A percentile compares a stretch with the other conserved stretches of the same genome.
Conservation (phyloP, 2,113 vertebrate genomes). For the Lampris megalopsis region DNA sequence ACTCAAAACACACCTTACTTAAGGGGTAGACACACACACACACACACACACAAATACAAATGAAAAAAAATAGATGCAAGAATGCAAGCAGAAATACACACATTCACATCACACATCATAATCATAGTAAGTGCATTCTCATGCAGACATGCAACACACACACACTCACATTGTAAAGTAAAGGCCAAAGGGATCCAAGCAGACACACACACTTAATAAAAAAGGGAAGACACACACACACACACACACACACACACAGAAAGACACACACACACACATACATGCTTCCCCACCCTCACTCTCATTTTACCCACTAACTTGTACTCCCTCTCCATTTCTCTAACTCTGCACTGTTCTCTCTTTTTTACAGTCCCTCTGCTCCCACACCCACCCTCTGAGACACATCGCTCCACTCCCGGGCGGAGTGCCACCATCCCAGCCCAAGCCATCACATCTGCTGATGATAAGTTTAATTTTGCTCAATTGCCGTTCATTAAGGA, state of each 20-base stretch:
- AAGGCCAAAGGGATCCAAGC: no score
- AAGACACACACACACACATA: constrained; percentile 29
- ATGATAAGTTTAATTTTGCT: constrained; percentile 58
- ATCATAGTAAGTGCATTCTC: no score
- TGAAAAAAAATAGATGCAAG: no score
- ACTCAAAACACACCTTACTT: not conserved
- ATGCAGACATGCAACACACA: not conserved
- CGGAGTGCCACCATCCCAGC: constrained; percentile 34
- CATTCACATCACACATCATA: no score
- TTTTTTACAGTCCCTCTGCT: not conserved
- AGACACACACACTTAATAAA: not conserved
- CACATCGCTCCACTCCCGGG: constrained; percentile 38
- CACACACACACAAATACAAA: no score
- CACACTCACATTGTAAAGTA: not conserved
- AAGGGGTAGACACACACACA: no score
- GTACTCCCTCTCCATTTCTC: constrained; percentile 1
- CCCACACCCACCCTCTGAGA: constrained; percentile 15
- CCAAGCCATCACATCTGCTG: constrained; percentile 54
- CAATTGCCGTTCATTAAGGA: constrained; percentile 53
- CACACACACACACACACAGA: not conserved
- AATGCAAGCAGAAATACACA: not conserved
- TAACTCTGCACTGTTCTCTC: not conserved
- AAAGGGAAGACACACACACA: constrained; percentile 10
- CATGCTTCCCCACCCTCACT: constrained; percentile 34
- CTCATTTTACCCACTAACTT: constrained; percentile 32